phyloP scores from a whole-genome alignment of 2,888 invertebrate species.

The Drosophila ustulata region DNA sequence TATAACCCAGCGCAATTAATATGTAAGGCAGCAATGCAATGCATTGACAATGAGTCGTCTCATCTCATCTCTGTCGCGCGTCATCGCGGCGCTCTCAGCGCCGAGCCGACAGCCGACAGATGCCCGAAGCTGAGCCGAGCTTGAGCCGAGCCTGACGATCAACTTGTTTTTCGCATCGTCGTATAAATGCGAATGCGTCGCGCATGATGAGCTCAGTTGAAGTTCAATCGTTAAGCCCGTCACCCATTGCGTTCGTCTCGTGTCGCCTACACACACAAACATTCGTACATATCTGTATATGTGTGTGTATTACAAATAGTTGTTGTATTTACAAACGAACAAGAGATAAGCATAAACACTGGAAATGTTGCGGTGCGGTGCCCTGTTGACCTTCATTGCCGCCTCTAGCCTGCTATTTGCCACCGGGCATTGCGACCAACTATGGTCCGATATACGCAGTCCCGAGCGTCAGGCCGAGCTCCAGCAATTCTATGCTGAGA shows the following conservation, averaged over 20 bases:
- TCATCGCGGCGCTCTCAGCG: constrained; percentile 8
- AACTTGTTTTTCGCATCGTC: constrained; percentile 46
- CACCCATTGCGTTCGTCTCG: constrained; percentile 24
- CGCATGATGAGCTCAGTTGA: constrained; percentile 55
- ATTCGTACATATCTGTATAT: neutral
- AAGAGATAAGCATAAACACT: constrained; percentile 59
- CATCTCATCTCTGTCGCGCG: neutral
- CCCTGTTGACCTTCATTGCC: constrained; percentile 51
- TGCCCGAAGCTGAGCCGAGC: neutral
- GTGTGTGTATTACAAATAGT: constrained; percentile 17
- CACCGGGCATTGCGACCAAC: constrained; percentile 29
- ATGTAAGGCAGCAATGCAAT: constrained; percentile 13
- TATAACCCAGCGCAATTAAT: constrained; percentile 37
- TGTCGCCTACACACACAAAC: constrained; percentile 1
- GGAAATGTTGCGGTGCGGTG: constrained; percentile 51
- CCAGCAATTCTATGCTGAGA: constrained; percentile 8
- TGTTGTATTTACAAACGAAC: constrained; percentile 30
- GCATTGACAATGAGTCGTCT: constrained; percentile 14
- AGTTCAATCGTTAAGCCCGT: constrained; percentile 28
- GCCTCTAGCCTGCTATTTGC: constrained; percentile 28
- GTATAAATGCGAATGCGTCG: constrained; percentile 59
- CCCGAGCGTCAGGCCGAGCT: constrained; percentile 30
- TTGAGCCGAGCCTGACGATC: constrained; percentile 46
- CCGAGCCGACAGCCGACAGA: neutral
- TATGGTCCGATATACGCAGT: constrained; percentile 46